Evolutionary conservation across 2,113 vertebrate genomes (phyloP).

Genomic region (Spheniscus mendiculus): DNA sequence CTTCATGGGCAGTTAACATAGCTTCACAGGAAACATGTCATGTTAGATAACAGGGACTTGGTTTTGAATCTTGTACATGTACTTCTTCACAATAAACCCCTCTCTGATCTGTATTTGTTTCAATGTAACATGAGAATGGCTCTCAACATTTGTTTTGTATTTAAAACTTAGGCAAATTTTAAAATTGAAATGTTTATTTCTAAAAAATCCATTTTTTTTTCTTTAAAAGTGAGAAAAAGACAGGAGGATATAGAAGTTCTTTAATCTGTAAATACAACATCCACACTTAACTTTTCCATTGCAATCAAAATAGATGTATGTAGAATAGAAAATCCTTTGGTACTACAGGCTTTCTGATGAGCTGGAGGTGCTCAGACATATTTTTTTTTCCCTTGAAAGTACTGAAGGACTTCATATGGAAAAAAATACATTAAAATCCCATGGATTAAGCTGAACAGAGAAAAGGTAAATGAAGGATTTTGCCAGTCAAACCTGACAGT

Average conservation of each 20-base stretch:
- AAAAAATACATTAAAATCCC: neutral
- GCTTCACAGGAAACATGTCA: neutral
- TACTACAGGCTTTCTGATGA: neutral
- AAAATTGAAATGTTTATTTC: neutral
- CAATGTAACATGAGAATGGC: neutral
- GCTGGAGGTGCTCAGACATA: neutral
- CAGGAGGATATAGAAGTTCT: neutral
- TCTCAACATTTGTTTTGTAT: neutral
- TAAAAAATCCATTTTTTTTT: neutral
- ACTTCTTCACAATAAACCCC: neutral
- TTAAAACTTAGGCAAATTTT: neutral
- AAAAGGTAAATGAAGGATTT: neutral
- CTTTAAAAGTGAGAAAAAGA: neutral
- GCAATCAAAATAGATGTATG: neutral
- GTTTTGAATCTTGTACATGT: neutral
- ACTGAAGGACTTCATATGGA: neutral
- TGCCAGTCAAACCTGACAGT: neutral
- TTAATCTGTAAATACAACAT: neutral
- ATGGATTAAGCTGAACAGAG: neutral
- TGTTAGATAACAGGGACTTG: neutral
- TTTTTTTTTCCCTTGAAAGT: neutral
- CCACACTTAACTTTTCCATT: neutral
- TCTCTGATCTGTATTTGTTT: neutral
- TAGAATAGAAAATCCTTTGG: neutral
- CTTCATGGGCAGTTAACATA: neutral